Evolutionary conservation across 2,888 invertebrate species (phyloP).

Genomic region (Dendrolimus houi): DNA sequence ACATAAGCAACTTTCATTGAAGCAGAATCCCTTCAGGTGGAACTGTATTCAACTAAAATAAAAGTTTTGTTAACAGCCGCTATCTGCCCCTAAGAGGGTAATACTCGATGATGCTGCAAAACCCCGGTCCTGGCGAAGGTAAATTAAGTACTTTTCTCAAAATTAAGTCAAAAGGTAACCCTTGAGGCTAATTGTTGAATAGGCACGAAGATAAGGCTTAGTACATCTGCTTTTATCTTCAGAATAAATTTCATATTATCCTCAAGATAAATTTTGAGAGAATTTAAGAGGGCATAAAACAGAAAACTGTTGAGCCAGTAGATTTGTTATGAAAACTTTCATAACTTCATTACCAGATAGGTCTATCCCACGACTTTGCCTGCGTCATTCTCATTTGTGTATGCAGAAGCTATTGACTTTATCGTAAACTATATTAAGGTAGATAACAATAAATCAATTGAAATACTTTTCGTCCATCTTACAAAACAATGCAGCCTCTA

Average conservation of each 20-base stretch:
- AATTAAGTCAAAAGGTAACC: background rate
- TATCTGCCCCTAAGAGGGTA: background rate
- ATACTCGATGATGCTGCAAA: background rate
- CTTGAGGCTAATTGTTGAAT: slow-evolving; percentile 6
- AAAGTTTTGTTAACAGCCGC: background rate
- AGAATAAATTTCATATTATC: background rate
- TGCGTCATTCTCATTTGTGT: too few relatives aligned
- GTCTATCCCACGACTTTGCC: too few relatives aligned
- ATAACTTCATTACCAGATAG: too few relatives aligned
- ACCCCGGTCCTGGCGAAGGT: background rate
- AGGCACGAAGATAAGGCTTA: background rate
- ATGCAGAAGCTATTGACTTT: too few relatives aligned
- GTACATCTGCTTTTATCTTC: background rate
- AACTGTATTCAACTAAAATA: background rate
- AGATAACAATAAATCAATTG: too few relatives aligned
- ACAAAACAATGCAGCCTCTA: too few relatives aligned
- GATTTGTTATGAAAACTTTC: too few relatives aligned
- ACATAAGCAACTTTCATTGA: background rate
- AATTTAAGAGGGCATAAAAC: too few relatives aligned
- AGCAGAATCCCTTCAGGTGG: background rate
- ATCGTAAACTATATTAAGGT: too few relatives aligned
- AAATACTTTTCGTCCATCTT: too few relatives aligned
- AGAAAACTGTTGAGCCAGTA: too few relatives aligned
- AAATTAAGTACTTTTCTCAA: background rate
- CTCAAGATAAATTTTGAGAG: too few relatives aligned